phyloP scores from a whole-genome alignment of 2,113 vertebrate species.

The Oreochromis aureus region DNA sequence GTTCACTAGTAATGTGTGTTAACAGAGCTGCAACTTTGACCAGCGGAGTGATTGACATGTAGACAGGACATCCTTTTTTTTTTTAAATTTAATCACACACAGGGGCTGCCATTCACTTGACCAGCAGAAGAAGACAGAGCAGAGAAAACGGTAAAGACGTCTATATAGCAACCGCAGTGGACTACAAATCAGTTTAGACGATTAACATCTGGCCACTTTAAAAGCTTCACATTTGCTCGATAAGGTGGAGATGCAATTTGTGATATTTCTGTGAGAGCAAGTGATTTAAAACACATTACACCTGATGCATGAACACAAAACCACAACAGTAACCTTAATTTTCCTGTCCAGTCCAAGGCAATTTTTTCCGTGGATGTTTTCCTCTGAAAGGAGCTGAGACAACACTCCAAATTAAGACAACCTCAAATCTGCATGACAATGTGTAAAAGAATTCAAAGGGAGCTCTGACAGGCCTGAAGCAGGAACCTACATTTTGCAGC shows the following conservation, averaged over 20 bases:
- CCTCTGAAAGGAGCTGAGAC: slow-evolving; percentile 34
- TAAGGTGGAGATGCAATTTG: slow-evolving; percentile 12
- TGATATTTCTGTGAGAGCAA: slow-evolving; percentile 12
- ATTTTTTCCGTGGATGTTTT: slow-evolving; percentile 5
- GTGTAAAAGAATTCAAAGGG: slow-evolving; percentile 64
- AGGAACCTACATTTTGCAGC: slow-evolving; percentile 74
- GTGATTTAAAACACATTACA: slow-evolving; percentile 40
- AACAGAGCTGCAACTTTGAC: neutral
- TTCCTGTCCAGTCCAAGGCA: neutral
- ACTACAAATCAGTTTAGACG: neutral
- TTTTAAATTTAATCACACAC: neutral
- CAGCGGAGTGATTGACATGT: neutral
- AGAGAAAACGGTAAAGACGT: neutral
- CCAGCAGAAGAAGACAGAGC: neutral
- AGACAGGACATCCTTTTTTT: neutral
- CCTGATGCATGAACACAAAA: slow-evolving; percentile 27
- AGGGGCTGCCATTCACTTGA: neutral
- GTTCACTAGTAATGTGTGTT: neutral
- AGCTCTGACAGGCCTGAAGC: slow-evolving; percentile 52
- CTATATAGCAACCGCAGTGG: neutral
- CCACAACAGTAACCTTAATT: slow-evolving; percentile 29
- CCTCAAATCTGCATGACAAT: slow-evolving; percentile 69
- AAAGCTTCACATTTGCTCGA: neutral
- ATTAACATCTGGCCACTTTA: neutral
- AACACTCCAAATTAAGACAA: slow-evolving; percentile 35